Evolutionary conservation across 2,797 vertebrate species (phyloP), one percentile per base, ranked within the genome.

Genomic region (Pangasius macronema): DNA sequence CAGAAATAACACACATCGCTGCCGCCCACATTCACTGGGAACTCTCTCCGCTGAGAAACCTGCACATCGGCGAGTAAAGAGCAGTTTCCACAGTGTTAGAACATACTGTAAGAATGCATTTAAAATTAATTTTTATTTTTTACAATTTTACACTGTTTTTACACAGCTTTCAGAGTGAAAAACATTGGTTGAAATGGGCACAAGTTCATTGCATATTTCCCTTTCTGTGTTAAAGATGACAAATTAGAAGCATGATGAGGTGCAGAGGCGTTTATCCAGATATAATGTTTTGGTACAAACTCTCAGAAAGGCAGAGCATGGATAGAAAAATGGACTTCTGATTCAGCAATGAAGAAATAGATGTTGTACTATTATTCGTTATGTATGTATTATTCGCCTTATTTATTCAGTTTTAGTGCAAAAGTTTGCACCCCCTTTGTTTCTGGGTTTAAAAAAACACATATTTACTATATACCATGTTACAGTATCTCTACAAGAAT

Each of bases 1-100:
- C 98, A 99, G 95, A 99, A 98, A 91, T 97, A 97, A 70, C 98
- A 99, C 0, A 97, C 95, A 20, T 96, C 96, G 1, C 98, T 99
- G 92, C 96, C 95, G 16, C 97, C 97, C 86, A 96, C 59, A 49
- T 95, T 96, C 89, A 95, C 96, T 0, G 96, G 95, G 83, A 97
- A 96, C 88, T 97, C 96, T 91, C 95, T 96, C 91, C 95, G 95
- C 6, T 96, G 93, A 0, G 96, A 97, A 61, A 93, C 95, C 96
- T 97, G 89, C 51, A 85, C 3, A 53, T 30, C 7, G 75, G 1
- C 53, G 65, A 81, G 57, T 72, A 84, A 84, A 63, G 22, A 51
- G 36, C 16, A 59, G 53, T 33, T 36, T 20, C 36, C 42, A 46
- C 3, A 87, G 24, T 20, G 20, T 85, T 18, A 68, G 10, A 13